Conservation (phyloP, 2,888 invertebrate species). For the Chrysomela aeneicollis region DNA sequence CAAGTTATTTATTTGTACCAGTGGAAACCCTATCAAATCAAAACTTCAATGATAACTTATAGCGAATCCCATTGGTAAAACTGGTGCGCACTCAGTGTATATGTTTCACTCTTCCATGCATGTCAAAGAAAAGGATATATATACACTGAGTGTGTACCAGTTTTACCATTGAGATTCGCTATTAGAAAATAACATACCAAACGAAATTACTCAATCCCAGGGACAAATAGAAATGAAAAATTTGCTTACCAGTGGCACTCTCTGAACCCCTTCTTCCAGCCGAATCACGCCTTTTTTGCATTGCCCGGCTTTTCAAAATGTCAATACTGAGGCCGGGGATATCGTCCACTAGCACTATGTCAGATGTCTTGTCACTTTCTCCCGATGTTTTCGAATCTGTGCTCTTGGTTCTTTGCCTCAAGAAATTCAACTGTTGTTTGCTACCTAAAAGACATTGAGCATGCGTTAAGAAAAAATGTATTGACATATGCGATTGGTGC, state of each 20-base stretch:
- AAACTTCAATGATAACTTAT: no score
- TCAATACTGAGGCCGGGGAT: conserved; percentile 57
- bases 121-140: no score
- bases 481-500: neutral
- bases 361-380: conserved; percentile 52
- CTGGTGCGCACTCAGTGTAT: no score
- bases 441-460: conserved; percentile 48
- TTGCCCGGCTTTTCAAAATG: conserved; percentile 51
- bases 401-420: conserved; percentile 63
- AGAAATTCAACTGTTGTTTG: conserved; percentile 49
- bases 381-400: conserved; percentile 65
- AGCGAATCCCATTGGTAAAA: no score
- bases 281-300: conserved; percentile 61
- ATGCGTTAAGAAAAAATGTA: neutral
- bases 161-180: no score
- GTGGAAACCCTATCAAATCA: no score
- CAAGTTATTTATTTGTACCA: no score
- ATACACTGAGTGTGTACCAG: no score
- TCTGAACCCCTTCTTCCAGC: conserved; percentile 64
- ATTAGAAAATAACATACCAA: neutral
- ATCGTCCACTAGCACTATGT: conserved; percentile 55
- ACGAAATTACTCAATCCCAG: neutral
- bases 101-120: no score
- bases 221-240: neutral
- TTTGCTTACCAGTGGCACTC: conserved; percentile 57